Evolutionary conservation across 30 jellyfish, hydroid and myxozoan species (phyloP).

Genomic region (Hydractinia echinata): DNA sequence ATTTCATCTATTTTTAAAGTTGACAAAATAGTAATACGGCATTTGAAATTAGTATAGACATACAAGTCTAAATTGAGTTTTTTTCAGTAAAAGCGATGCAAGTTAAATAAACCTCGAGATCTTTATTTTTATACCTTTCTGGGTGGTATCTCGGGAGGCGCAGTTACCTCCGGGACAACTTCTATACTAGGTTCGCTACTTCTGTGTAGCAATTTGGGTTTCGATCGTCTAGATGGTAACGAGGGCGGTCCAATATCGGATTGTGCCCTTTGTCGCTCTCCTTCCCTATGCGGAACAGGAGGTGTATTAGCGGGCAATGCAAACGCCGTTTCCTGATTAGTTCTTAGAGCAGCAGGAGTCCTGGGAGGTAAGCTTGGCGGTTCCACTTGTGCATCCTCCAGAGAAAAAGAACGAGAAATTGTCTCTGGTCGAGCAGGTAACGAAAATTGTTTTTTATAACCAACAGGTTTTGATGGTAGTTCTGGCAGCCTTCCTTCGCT

Average conservation of each 20-base stretch:
- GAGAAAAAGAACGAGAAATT: no score
- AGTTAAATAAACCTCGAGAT: background rate
- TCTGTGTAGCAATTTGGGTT: conserved; percentile 1
- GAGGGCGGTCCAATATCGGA: conserved; percentile 12
- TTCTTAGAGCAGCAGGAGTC: background rate
- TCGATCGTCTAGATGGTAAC: conserved; percentile 6
- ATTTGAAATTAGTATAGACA: no score
- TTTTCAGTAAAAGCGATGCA: no score
- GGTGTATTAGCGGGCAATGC: background rate
- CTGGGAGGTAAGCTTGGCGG: conserved; percentile 19
- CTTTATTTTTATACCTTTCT: background rate
- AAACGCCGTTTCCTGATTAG: background rate
- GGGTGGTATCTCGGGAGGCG: conserved; percentile 3
- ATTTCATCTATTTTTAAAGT: no score
- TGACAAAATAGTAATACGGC: no score
- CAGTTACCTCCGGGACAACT: background rate
- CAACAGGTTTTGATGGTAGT: conserved; percentile 7
- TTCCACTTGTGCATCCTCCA: no score
- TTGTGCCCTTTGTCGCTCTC: background rate
- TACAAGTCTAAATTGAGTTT: no score
- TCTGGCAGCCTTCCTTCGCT: conserved; percentile 30
- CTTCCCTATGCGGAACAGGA: background rate
- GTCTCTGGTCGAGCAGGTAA: no score
- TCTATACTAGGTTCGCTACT: background rate
- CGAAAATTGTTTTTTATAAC: no score